Base-by-base conservation (phyloP, 30 jellyfish, hydroid and myxozoan species). In the Cassiopea andromeda region DNA sequence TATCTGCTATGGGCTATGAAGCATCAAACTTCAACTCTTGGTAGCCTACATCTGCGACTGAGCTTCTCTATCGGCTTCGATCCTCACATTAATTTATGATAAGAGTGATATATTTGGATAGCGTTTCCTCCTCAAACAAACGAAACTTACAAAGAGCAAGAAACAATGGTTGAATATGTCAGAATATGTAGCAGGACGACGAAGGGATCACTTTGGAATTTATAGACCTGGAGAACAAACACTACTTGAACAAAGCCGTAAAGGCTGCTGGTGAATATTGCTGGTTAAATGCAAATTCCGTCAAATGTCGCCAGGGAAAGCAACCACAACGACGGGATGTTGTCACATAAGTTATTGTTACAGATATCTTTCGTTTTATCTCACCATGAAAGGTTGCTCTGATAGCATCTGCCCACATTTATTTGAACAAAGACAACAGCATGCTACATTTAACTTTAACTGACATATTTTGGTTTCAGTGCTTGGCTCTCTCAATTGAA, bases 61-160 rank as follows among this genome's bases (percentile, higher is more conserved):
- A 19, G 45, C 45, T 66, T 66, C 45, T 19, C n/a, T n/a, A 66
- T 13, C 79, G 15, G 19, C 50, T n/a, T 27, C 14, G 54, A 19
- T 15, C 15, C 19, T 43, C 16, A 54, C 15, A 3, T 8, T n/a
- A 70, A 70, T 17, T 2, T 70, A 49, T 2, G 50, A 70, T 70
- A 38, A 70, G 50, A 70, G 14, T 54, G 50, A 70, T 38, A 6
- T 70, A 70, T 70, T 70, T 70, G 79, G 54, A 70, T 70, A 70
- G 79, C 79, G 79, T 70, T 70, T 70, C 79, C 46, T 70, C 6
- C 73, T 70, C 79, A 19, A 70, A 19, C 79, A 70, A 70, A 70
- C 50, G 19, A 15, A 4, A 70, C n/a, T 70, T 1, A 70, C 16
- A 43, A 70, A 43, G 64, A 43, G 54, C 79, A 70, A 70, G 19